A percentile compares a stretch with the other conserved stretches of the same genome.
phyloP scores from a whole-genome alignment of 2,113 vertebrate species.

The Mormyrus iriodes region DNA sequence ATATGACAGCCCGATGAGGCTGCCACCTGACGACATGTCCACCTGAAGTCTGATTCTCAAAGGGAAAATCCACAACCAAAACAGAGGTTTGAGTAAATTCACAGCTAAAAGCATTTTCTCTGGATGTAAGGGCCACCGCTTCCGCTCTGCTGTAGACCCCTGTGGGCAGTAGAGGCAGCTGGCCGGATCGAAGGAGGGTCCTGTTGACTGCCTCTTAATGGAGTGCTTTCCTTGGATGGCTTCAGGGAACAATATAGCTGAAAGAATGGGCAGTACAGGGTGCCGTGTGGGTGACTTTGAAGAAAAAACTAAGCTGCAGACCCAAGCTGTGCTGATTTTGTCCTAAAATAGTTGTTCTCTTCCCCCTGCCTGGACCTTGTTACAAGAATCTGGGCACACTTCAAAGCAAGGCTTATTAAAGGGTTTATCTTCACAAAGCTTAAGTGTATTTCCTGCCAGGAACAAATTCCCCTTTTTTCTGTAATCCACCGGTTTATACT shows the following conservation, averaged over 20 bases:
- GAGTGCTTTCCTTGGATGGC: neutral
- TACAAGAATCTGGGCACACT: neutral
- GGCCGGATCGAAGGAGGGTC: neutral
- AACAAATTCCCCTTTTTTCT: neutral
- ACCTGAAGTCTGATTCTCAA: neutral
- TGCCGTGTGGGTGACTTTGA: neutral
- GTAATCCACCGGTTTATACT: neutral
- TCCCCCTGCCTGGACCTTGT: neutral
- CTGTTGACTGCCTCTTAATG: neutral
- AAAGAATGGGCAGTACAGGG: neutral
- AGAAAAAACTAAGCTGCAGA: neutral
- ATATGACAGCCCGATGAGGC: neutral
- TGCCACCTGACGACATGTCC: neutral
- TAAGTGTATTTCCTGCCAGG: neutral
- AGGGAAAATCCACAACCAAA: neutral
- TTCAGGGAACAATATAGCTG: neutral
- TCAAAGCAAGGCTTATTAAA: neutral
- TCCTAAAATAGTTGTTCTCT: neutral
- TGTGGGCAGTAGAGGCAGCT: too few species aligned
- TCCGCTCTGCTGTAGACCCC: neutral
- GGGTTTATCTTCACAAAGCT: slow-evolving; percentile 3
- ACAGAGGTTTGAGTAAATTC: neutral
- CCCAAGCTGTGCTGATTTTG: neutral
- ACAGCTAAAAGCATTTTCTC: neutral
- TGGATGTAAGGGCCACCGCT: neutral